Conservation (phyloP, 64 coral and sea anemone genomes). For the Montipora foliosa region DNA sequence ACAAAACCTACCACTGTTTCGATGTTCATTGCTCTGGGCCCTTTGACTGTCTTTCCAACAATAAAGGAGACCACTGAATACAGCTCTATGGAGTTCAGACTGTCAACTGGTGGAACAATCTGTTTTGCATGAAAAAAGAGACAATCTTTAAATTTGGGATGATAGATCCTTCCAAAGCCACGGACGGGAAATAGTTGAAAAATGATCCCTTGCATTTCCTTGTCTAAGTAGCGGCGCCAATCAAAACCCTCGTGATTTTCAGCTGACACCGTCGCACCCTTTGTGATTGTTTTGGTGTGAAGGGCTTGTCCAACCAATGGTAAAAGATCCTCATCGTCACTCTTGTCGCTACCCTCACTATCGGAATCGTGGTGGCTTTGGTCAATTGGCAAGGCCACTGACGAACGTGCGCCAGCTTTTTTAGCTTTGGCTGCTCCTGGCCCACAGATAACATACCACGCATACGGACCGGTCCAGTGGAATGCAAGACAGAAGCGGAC, state of each 20-base stretch:
- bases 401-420: slow-evolving; percentile 52
- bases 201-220: slow-evolving; percentile 70
- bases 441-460: slow-evolving; percentile 68
- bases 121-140: slow-evolving; percentile 82
- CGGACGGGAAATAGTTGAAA: not conserved
- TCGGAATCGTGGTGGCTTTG: slow-evolving; percentile 18
- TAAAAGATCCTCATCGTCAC: slow-evolving; percentile 42
- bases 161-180: slow-evolving; percentile 57
- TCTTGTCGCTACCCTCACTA: slow-evolving; percentile 47
- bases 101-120: slow-evolving; percentile 68
- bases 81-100: slow-evolving; percentile 24
- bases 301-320: slow-evolving; percentile 63
- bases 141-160: slow-evolving; percentile 21
- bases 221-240: slow-evolving; percentile 44
- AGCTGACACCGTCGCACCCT: not conserved
- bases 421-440: slow-evolving; percentile 42
- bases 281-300: not conserved
- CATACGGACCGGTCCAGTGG: slow-evolving; percentile 67
- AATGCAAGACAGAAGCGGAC: slow-evolving; percentile 79
- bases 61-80: slow-evolving; percentile 64
- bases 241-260: not conserved
- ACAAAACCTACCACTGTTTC: slow-evolving; percentile 51
- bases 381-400: not conserved
- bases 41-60: slow-evolving; percentile 42
- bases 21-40: slow-evolving; percentile 69